Base-by-base conservation (phyloP, 2,797 vertebrate genomes). In the Helostoma temminkii region DNA sequence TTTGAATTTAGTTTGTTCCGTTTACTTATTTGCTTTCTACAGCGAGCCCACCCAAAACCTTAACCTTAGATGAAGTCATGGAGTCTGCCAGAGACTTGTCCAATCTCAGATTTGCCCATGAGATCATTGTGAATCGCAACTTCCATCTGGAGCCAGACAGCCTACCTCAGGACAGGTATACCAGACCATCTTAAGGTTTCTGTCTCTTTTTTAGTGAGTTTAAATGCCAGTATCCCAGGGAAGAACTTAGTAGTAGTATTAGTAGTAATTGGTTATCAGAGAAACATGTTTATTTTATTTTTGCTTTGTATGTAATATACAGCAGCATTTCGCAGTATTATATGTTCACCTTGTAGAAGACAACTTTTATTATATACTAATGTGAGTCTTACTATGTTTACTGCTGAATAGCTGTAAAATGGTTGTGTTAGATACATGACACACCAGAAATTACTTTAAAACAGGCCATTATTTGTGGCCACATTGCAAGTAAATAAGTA, bases 11-110 rank as follows among this genome's bases (percentile, higher is more conserved):
- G 3, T 37, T 52, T 55, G 9, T 49, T 79, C n/a, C n/a, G n/a
- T n/a, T n/a, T n/a, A n/a, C n/a, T n/a, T 60, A 22, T 56, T 58
- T 84, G 34, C 5, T 22, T 62, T 61, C 65, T 84, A 78, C 94
- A 94, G 95, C 95, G 48, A 98, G 97, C 77, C 97, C 97, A 63
- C 97, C 97, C 39, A 95, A 94, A 90, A 60, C 70, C 12, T 63
- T 95, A 55, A 95, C 93, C 0, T 93, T 97, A 86, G 96, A 98
- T 41, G 95, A 97, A 39, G 93, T 98, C 62, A 97, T 97, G 96
- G 90, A 94, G 37, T 87, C 95, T 43, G 92, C 94, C 55, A 95
- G 90, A 89, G 96, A 96, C 71, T 80, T 99, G 46, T 93, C 93
- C 70, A 92, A 96, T 74, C 92, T 98, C 90, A 93, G 90, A 65